Conservation (phyloP, 2,888 invertebrate species). For the Drosophila limbata region DNA sequence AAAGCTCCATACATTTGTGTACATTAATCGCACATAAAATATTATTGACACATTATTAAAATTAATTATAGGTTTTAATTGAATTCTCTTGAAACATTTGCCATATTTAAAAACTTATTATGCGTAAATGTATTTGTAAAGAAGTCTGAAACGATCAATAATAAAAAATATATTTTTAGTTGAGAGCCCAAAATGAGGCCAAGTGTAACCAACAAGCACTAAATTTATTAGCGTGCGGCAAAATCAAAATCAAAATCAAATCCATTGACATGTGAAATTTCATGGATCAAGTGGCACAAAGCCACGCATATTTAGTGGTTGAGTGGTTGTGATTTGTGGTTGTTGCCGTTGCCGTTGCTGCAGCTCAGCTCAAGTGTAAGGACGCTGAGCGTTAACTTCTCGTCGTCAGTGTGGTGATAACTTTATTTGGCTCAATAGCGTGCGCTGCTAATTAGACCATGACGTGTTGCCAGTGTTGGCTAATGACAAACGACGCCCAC, state of each 20-base stretch:
- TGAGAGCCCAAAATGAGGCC: constrained; percentile 1
- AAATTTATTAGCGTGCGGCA: constrained; percentile 37
- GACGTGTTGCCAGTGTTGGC: constrained; percentile 55
- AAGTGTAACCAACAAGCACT: constrained; percentile 18
- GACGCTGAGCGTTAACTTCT: constrained; percentile 65
- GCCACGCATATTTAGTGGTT: constrained; percentile 21
- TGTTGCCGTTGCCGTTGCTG: constrained; percentile 26
- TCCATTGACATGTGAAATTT: constrained; percentile 73
- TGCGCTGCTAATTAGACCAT: constrained; percentile 67
- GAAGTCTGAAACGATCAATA: neutral
- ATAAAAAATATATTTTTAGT: constrained; percentile 11
- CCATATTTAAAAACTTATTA: neutral
- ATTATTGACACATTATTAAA: constrained; percentile 21
- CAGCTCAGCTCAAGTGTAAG: constrained; percentile 61
- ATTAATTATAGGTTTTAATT: constrained; percentile 29
- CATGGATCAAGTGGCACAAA: constrained; percentile 64
- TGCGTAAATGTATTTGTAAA: neutral
- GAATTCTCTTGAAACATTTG: neutral
- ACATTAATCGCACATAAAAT: constrained; percentile 16
- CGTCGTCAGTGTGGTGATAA: constrained; percentile 48
- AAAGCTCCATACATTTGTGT: neutral
- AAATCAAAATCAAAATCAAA: constrained; percentile 44
- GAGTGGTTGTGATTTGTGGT: constrained; percentile 42
- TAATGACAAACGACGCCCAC: constrained; percentile 39
- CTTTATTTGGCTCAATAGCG: constrained; percentile 51